Base-by-base conservation (phyloP, 2,888 invertebrate species). In the Thymelicus sylvestris region DNA sequence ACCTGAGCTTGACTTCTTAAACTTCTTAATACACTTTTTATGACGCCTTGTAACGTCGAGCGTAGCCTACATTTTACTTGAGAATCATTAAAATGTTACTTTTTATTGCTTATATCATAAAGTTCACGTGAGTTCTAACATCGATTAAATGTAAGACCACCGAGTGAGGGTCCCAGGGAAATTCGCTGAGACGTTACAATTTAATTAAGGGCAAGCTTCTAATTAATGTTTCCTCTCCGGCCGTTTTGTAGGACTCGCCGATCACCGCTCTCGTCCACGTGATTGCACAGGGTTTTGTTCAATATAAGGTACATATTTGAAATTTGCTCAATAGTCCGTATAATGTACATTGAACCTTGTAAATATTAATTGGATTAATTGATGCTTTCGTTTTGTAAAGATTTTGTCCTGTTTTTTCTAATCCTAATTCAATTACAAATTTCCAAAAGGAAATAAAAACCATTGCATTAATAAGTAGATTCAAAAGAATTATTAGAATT, bases 141-240 rank as follows among this genome's bases (percentile, higher is more conserved):
- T 77, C 63, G 76, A 77, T 81, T 82, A 83, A 81, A 78, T 79
- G 79, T 71, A 73, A 75, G 92, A 91, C 91, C 92, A 91, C 92
- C 92, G 75, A 79, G 79, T 62, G 80, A 74, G 83, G 78, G 74
- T 75, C 78, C 73, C 73, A 78, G 78, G 81, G 83, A 87, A 87
- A 91, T 91, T 91, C 91, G 91, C 88, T 92, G 86, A 89, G 86
- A 89, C 91, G 92, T 89, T 88, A 92, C 89, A 92, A 89, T 93
- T 93, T 92, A 92, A 93, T 93, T 91, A 88, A 89, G 84, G 80
- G 75, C 75, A 73, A 75, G 76, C 80, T 83, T 76, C 83, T 89
- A 89, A 91, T 89, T 84, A 86, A 87, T 85, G 78, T 78, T 83
- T 86, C 85, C 85, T 83, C 78, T 75, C 71, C 74, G 66, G 75